A percentile compares a stretch with the other conserved stretches of the same genome.
Evolutionary conservation across 1,140 invertebrate genomes (phyloP).

Genomic region (Tetraneura akinire): DNA sequence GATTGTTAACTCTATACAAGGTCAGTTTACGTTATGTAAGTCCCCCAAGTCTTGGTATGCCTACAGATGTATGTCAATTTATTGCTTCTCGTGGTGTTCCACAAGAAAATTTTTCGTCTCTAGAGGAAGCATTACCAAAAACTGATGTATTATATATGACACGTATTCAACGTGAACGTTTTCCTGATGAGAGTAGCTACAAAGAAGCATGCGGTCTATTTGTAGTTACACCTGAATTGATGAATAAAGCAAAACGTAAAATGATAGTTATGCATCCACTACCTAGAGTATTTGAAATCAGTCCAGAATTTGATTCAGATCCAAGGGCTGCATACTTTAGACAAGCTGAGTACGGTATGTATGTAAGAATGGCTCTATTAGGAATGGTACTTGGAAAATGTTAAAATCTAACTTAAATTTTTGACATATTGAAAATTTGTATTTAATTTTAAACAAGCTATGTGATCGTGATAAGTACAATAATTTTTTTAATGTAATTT

Average conservation of each 20-base stretch:
- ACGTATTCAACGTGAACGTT: slow-evolving; percentile 93
- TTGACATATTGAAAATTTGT: neutral
- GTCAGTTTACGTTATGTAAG: slow-evolving; percentile 88
- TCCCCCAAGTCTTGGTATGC: slow-evolving; percentile 86
- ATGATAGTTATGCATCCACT: slow-evolving; percentile 98
- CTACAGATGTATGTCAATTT: slow-evolving; percentile 78
- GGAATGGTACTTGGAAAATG: slow-evolving; percentile 79
- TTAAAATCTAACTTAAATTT: neutral
- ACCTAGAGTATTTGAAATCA: slow-evolving; percentile 93
- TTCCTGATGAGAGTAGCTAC: slow-evolving; percentile 82
- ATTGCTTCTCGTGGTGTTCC: slow-evolving; percentile 75
- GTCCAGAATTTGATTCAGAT: slow-evolving; percentile 90
- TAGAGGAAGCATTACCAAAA: slow-evolving; percentile 85
- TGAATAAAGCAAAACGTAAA: slow-evolving; percentile 89
- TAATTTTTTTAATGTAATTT: neutral
- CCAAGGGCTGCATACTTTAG: slow-evolving; percentile 97
- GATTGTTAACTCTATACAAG: slow-evolving; percentile 85
- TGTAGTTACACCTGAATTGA: slow-evolving; percentile 89
- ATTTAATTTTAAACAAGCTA: neutral
- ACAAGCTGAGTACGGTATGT: slow-evolving; percentile 97
- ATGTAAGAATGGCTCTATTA: slow-evolving; percentile 95
- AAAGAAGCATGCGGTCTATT: slow-evolving; percentile 83
- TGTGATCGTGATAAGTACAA: neutral
- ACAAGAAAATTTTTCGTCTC: slow-evolving; percentile 71
- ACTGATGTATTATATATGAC: slow-evolving; percentile 99